Evolutionary conservation across 2,113 vertebrate genomes (phyloP).

Genomic region (Acinonyx jubatus): DNA sequence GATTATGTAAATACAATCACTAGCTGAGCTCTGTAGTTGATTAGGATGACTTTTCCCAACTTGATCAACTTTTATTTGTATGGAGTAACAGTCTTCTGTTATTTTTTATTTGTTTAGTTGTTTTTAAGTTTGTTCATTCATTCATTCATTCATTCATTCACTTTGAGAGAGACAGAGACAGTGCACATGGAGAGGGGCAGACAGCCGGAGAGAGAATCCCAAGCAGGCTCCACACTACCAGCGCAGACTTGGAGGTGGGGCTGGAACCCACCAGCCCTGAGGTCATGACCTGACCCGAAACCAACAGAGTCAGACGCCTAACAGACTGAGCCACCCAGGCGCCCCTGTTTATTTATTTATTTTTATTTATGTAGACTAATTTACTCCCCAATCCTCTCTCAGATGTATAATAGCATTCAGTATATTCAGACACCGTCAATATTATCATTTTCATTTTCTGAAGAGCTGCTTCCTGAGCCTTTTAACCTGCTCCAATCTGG

Average conservation of each 20-base stretch:
- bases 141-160: no score
- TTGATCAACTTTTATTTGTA: background rate
- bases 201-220: no score
- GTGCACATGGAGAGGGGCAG: no score
- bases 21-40: background rate
- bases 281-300: no score
- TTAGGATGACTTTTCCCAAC: background rate
- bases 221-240: no score
- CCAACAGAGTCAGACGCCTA: no score
- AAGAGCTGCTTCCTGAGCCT: background rate
- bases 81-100: background rate
- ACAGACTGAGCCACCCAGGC: no score
- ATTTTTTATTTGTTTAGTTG: background rate
- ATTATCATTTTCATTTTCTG: background rate
- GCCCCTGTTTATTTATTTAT: background rate
- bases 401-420: background rate
- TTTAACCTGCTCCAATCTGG: background rate
- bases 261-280: no score
- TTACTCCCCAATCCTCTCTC: background rate
- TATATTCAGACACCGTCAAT: background rate
- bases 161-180: no score
- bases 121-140: no score
- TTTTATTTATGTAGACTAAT: background rate
- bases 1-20: background rate
- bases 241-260: no score